Percentiles rank a stretch among this genome's conserved stretches.
Conservation (phyloP, 2,888 invertebrate species). For the Octonoba sinensis region DNA sequence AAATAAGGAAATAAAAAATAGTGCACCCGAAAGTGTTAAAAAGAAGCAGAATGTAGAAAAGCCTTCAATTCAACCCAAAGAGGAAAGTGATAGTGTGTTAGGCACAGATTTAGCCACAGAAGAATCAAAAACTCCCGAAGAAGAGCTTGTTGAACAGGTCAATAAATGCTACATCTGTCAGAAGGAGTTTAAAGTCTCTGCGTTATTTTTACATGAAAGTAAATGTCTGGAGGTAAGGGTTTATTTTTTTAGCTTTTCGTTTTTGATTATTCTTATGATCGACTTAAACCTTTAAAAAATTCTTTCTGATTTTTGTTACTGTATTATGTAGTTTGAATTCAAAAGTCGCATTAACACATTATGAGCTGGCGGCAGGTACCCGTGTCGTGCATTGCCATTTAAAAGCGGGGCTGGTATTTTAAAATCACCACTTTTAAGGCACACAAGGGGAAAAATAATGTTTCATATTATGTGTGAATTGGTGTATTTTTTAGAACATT, state of each 20-base stretch:
- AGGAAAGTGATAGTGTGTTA: background rate
- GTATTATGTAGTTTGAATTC: background rate
- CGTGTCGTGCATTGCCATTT: no score
- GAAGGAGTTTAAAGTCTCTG: conserved; percentile 78
- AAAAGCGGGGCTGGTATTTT: no score
- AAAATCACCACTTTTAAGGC: no score
- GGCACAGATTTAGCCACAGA: background rate
- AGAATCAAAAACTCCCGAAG: background rate
- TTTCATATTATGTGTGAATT: no score
- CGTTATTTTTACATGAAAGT: conserved; percentile 78
- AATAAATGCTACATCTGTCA: conserved; percentile 76
- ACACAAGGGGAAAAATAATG: no score
- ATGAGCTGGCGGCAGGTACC: no score
- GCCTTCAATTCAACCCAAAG: background rate
- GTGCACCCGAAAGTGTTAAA: background rate
- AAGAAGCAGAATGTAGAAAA: no score
- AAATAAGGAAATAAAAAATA: conserved; percentile 10
- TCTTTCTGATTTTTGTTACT: no score
- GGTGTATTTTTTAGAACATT: no score
- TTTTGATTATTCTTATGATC: background rate
- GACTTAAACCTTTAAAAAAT: no score
- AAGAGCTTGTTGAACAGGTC: conserved; percentile 18
- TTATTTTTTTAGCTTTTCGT: background rate
- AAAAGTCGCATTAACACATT: no score
- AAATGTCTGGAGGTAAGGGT: conserved; percentile 73